Evolutionary conservation across 2,888 invertebrate species (phyloP).

Genomic region (Dasysyrphus tricinctus): DNA sequence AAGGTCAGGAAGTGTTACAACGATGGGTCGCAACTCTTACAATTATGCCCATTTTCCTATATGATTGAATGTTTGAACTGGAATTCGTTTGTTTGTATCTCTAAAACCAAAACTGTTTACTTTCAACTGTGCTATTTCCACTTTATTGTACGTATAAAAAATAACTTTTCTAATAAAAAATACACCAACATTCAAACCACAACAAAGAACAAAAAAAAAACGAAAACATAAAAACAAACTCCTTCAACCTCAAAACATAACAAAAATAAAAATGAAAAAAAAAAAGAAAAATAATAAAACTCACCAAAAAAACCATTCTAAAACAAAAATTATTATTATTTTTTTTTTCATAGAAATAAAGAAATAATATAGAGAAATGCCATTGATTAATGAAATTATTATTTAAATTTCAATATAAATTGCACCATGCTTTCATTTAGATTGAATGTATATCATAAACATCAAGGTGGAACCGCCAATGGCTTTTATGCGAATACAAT

Average conservation of each 20-base stretch:
- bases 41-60: too few relatives aligned
- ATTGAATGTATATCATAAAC: conserved; percentile 64
- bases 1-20: too few relatives aligned
- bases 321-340: neutral
- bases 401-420: conserved; percentile 59
- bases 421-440: conserved; percentile 63
- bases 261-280: neutral
- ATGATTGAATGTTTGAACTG: too few relatives aligned
- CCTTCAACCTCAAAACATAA: neutral
- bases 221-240: neutral
- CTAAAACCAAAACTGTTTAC: too few relatives aligned
- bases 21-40: too few relatives aligned
- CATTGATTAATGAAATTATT: conserved; percentile 19
- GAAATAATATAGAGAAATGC: neutral
- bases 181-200: neutral
- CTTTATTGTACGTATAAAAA: too few relatives aligned
- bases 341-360: neutral
- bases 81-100: too few relatives aligned
- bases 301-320: neutral
- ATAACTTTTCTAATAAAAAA: too few relatives aligned
- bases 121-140: too few relatives aligned
- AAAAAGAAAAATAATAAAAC: neutral
- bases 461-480: conserved; percentile 55
- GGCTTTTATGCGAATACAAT: conserved; percentile 56
- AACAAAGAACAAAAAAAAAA: neutral